phyloP scores from a whole-genome alignment of 2,113 vertebrate species.

The Oceanodroma tethys region DNA sequence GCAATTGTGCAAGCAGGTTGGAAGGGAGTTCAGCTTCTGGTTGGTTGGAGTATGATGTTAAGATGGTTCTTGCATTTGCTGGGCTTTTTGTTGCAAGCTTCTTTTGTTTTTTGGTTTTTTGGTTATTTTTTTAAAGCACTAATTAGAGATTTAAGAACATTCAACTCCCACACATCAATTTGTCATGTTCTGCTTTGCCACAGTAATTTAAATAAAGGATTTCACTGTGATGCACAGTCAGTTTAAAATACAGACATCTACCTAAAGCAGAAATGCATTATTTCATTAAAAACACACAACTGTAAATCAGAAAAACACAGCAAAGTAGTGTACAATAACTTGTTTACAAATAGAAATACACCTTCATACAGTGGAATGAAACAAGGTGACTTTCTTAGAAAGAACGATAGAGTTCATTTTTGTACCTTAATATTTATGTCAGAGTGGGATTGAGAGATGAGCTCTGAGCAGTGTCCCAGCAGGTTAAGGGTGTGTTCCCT shows the following conservation, averaged over 20 bases:
- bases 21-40: background rate
- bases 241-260: background rate
- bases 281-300: background rate
- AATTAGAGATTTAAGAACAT: constrained; percentile 51
- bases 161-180: constrained; percentile 1
- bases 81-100: background rate
- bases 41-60: background rate
- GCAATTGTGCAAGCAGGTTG: too few species aligned
- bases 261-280: background rate
- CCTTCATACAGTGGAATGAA: fast-evolving
- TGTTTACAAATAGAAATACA: fast-evolving
- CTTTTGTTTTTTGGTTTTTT: background rate
- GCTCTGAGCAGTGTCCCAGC: background rate
- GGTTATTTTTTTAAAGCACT: background rate
- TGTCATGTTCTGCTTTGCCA: constrained; percentile 23
- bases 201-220: background rate
- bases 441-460: background rate
- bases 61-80: background rate
- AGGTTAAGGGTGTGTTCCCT: fast-evolving
- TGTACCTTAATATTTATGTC: fast-evolving
- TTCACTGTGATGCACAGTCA: background rate
- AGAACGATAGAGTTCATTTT: fast-evolving
- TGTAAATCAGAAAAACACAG: background rate
- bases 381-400: background rate
- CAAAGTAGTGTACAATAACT: fast-evolving